Conservation (phyloP, 2,888 invertebrate genomes). For the Empis stercorea region DNA sequence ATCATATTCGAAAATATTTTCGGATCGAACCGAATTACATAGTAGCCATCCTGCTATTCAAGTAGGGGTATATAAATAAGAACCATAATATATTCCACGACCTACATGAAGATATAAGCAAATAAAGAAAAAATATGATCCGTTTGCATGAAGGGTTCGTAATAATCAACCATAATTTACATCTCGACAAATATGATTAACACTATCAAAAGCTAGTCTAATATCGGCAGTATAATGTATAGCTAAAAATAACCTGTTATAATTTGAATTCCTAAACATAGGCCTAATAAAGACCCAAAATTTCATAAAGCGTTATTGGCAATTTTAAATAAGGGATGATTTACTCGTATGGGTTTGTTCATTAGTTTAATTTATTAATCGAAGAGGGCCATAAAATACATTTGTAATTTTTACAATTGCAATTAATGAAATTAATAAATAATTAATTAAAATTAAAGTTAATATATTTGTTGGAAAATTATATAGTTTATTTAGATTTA, state of each 20-base stretch:
- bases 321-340: constrained; percentile 42
- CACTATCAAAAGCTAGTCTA: constrained; percentile 49
- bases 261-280: constrained; percentile 53
- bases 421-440: constrained; percentile 46
- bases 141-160: constrained; percentile 54
- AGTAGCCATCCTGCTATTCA: no score
- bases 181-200: constrained; percentile 56
- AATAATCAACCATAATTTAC: constrained; percentile 56
- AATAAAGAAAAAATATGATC: constrained; percentile 60
- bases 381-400: constrained; percentile 42
- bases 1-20: no score
- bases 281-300: constrained; percentile 51
- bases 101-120: constrained; percentile 55
- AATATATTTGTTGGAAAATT: constrained; percentile 40
- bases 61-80: constrained; percentile 41
- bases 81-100: constrained; percentile 48
- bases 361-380: constrained; percentile 38
- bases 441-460: constrained; percentile 43
- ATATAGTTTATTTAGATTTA: constrained; percentile 42
- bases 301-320: constrained; percentile 52
- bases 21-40: no score
- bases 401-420: constrained; percentile 44
- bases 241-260: constrained; percentile 54
- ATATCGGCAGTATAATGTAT: constrained; percentile 55
- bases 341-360: constrained; percentile 37